Evolutionary conservation across 2,797 vertebrate genomes (phyloP).

Genomic region (Anguilla anguilla): DNA sequence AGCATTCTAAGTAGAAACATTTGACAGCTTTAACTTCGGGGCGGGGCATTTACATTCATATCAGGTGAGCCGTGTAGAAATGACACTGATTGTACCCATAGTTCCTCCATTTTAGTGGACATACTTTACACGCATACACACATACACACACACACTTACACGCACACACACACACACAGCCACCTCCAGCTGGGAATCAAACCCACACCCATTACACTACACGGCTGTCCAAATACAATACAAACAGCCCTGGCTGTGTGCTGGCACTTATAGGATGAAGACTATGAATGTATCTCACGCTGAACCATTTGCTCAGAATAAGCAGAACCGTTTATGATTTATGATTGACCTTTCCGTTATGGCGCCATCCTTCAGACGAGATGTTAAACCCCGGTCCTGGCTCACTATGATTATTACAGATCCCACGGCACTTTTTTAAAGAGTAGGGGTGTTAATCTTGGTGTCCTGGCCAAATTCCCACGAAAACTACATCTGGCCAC

Average conservation of each 20-base stretch:
- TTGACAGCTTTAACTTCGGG: no score
- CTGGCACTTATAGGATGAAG: neutral
- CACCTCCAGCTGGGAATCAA: neutral
- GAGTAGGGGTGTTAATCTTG: neutral
- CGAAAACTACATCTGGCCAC: neutral
- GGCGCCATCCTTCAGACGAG: neutral
- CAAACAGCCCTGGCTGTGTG: neutral
- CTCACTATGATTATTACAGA: neutral
- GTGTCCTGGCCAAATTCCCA: constrained; percentile 7
- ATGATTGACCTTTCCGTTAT: neutral
- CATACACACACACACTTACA: neutral
- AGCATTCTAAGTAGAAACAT: no score
- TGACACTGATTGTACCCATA: no score
- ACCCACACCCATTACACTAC: neutral
- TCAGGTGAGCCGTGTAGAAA: no score
- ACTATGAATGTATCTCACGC: neutral
- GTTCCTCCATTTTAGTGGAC: no score
- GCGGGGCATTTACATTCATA: no score
- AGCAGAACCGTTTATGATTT: neutral
- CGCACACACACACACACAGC: neutral
- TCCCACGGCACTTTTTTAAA: neutral
- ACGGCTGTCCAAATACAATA: neutral
- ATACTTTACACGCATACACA: no score
- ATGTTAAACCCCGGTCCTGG: neutral
- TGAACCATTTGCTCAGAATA: neutral